Base-by-base conservation (phyloP, 2,113 vertebrate species). In the Rhodinocichla rosea region DNA sequence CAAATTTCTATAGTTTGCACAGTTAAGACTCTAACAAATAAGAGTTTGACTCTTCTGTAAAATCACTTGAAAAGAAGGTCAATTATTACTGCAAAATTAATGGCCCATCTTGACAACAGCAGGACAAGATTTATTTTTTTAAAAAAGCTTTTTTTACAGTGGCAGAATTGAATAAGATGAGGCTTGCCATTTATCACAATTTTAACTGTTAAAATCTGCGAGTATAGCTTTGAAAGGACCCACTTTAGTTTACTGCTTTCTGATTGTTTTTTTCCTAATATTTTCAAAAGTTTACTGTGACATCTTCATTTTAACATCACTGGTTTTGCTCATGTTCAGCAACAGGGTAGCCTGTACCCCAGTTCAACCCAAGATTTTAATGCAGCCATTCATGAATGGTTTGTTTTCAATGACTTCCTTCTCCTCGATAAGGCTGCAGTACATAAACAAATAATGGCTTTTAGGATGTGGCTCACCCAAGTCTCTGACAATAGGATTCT, bases 321-420 rank as follows among this genome's bases (percentile, higher is more conserved):
- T 2, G 0, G 0, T 30, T 71, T 39, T 57, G 24, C 23, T 75
- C 35, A 6, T 0, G 0, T 67, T 83, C 62, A 65, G 42, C 24
- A 73, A 65, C 27, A 47, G 26, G 24, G 57, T 8, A 80, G 55
- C 17, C 63, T 70, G 63, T 63, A 55, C 27, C 39, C 30, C 21
- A 70, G 2, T 39, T 32, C 49, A 69, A 12, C 30, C 28, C 7
- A 5, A 76, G 35, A n/a, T n/a, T n/a, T n/a, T n/a, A n/a, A n/a
- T n/a, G n/a, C n/a, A n/a, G n/a, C n/a, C n/a, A n/a, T n/a, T n/a
- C n/a, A 13, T 1, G 4, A 79, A 50, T 20, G 11, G 39, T n/a
- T 67, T 81, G 39, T 45, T 75, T 90, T 21, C 68, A 52, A 42
- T 9, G 4, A 67, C n/a, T 70, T 75, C 40, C 18, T 88, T 10